Conservation (phyloP, 2,113 vertebrate genomes). For the Stigmatopora nigra region DNA sequence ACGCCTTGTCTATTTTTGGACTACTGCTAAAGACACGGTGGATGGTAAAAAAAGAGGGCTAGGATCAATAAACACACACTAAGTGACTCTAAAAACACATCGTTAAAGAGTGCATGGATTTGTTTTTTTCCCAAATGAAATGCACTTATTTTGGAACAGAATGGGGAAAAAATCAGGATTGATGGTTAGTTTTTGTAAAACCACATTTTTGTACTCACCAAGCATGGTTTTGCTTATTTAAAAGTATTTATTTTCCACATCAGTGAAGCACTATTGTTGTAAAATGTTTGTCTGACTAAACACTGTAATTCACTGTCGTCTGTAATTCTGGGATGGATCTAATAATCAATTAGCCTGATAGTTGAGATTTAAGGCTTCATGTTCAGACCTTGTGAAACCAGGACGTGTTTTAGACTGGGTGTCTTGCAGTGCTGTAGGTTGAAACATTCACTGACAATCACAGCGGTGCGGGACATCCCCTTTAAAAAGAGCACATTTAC, state of each 20-base stretch:
- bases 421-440: too few relatives aligned
- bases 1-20: constrained; percentile 39
- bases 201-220: constrained; percentile 30
- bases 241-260: constrained; percentile 18
- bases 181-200: constrained; percentile 10
- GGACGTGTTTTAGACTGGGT: too few relatives aligned
- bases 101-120: constrained; percentile 44
- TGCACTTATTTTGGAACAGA: not conserved
- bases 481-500: too few relatives aligned
- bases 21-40: constrained; percentile 28
- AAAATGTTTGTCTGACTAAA: not conserved
- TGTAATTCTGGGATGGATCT: not conserved
- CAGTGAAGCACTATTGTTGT: constrained; percentile 27
- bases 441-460: too few relatives aligned
- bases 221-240: constrained; percentile 45
- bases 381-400: too few relatives aligned
- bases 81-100: constrained; percentile 35
- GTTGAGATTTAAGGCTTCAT: not conserved
- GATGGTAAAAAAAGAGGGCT: constrained; percentile 11
- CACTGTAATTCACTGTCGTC: not conserved
- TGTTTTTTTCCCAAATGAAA: constrained; percentile 7
- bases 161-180: constrained; percentile 7
- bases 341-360: not conserved
- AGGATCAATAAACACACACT: constrained; percentile 46
- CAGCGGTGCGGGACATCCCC: too few relatives aligned